Percentiles rank a stretch among this genome's conserved stretches.
Conservation (phyloP, 2,797 vertebrate species). For the Gambusia yucatana region DNA sequence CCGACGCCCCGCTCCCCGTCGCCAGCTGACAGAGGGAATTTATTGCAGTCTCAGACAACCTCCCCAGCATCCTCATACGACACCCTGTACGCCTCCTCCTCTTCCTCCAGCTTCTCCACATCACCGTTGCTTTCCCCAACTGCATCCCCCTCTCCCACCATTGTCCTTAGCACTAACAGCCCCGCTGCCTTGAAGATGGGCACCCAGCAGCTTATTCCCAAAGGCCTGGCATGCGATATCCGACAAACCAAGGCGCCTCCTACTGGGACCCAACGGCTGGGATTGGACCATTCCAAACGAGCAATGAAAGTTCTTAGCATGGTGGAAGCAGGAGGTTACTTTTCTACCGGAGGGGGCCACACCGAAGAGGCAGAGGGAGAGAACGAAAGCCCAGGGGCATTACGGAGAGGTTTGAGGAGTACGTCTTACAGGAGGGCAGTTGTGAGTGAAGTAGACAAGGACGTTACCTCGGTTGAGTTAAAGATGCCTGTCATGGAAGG, state of each 20-base stretch:
- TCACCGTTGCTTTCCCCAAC: slow-evolving; percentile 76
- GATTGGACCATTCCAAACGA: slow-evolving; percentile 76
- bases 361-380: slow-evolving; percentile 75
- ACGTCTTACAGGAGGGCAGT: slow-evolving; percentile 94
- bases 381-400: slow-evolving; percentile 78
- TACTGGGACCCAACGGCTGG: slow-evolving; percentile 56
- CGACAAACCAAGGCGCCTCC: slow-evolving; percentile 65
- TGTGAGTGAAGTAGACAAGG: slow-evolving; percentile 87
- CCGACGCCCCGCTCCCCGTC: slow-evolving; percentile 75
- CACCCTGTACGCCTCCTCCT: slow-evolving; percentile 74
- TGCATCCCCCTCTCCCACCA: slow-evolving; percentile 69
- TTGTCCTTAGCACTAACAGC: slow-evolving; percentile 91
- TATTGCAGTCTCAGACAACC: slow-evolving; percentile 35
- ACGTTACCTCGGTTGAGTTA: slow-evolving; percentile 66
- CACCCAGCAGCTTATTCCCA: slow-evolving; percentile 94
- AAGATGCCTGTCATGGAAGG: slow-evolving; percentile 82
- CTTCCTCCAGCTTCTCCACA: slow-evolving; percentile 70
- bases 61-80: slow-evolving; percentile 46
- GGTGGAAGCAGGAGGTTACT: slow-evolving; percentile 85
- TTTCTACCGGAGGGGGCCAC: slow-evolving; percentile 59
- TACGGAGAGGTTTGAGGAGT: slow-evolving; percentile 88
- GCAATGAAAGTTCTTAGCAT: slow-evolving; percentile 85
- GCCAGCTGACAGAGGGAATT: slow-evolving; percentile 56
- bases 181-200: slow-evolving; percentile 87
- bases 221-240: slow-evolving; percentile 81